phyloP scores from a whole-genome alignment of 2,113 vertebrate species.

The Dunckerocampus dactyliophorus region DNA sequence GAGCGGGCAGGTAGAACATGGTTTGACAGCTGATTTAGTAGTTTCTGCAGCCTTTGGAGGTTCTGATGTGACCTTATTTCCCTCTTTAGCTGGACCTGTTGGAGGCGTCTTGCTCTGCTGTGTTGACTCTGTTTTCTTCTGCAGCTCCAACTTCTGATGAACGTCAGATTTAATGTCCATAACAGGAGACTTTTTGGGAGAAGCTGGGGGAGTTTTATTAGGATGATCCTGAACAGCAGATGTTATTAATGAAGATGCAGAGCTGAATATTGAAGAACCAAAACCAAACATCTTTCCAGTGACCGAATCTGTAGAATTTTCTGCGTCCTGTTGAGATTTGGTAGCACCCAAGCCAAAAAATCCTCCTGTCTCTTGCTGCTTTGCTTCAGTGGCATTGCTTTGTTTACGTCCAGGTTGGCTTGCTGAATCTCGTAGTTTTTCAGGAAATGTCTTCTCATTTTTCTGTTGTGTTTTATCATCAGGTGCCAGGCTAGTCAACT shows the following conservation, averaged over 20 bases:
- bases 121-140: not conserved
- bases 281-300: constrained; percentile 74
- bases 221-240: constrained; percentile 66
- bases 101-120: constrained; percentile 30
- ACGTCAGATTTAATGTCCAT: constrained; percentile 29
- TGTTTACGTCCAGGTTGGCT: constrained; percentile 50
- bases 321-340: constrained; percentile 71
- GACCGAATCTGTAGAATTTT: constrained; percentile 67
- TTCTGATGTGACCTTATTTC: constrained; percentile 45
- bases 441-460: constrained; percentile 16
- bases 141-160: constrained; percentile 34
- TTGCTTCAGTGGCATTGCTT: constrained; percentile 63
- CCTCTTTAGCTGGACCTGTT: constrained; percentile 48
- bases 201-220: constrained; percentile 52
- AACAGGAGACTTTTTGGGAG: constrained; percentile 67
- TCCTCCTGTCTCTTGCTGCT: constrained; percentile 63
- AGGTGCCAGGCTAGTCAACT: constrained; percentile 22
- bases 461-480: constrained; percentile 29
- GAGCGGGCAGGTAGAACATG: constrained; percentile 77
- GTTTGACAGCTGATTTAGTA: constrained; percentile 35
- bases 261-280: constrained; percentile 70
- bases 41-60: constrained; percentile 10
- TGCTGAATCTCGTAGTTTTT: constrained; percentile 52
- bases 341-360: constrained; percentile 68
- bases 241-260: constrained; percentile 70